Percentiles rank a stretch among this genome's conserved stretches.
phyloP scores from a whole-genome alignment of 2,888 invertebrate genomes.

The Pterobdella sp. region DNA sequence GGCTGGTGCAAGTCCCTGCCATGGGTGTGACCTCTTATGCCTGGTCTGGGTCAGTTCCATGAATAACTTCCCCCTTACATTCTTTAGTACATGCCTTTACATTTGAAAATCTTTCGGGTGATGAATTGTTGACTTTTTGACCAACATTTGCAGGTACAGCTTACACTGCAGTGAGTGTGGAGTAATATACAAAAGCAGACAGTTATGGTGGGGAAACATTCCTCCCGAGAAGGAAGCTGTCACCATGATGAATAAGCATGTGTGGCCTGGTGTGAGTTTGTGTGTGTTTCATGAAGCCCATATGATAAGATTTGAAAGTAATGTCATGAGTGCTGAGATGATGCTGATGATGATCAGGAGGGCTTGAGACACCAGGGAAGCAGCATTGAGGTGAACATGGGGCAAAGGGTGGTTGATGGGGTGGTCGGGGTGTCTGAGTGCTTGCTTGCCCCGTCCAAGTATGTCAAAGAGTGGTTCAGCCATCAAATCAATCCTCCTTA shows the following conservation, averaged over 20 bases:
- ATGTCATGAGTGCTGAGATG: neutral
- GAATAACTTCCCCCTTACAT: neutral
- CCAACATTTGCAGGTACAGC: conserved; percentile 54
- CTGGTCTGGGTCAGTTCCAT: conserved; percentile 10
- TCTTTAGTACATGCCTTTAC: neutral
- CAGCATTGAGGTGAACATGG: conserved; percentile 55
- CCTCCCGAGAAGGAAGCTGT: conserved; percentile 65
- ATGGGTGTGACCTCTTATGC: neutral
- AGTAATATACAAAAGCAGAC: conserved; percentile 64
- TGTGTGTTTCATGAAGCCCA: neutral
- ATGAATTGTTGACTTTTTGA: neutral
- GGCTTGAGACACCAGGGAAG: conserved; percentile 46
- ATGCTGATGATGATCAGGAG: conserved; percentile 39
- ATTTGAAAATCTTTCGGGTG: neutral
- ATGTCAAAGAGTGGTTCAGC: conserved; percentile 64
- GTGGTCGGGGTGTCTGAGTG: conserved; percentile 61
- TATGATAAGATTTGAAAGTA: neutral
- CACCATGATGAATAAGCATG: conserved; percentile 61
- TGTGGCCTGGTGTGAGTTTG: conserved; percentile 59
- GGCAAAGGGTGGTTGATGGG: conserved; percentile 62
- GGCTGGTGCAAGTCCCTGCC: conserved; percentile 3
- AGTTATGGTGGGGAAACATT: conserved; percentile 74
- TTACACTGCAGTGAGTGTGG: conserved; percentile 70
- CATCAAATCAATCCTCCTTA: conserved; percentile 71
- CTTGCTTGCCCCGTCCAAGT: neutral